These are phyloP conservation scores for Galeruca laticollis DNA, from an alignment of 2,888 invertebrate species.

Conservation along the genomic window DNA sequence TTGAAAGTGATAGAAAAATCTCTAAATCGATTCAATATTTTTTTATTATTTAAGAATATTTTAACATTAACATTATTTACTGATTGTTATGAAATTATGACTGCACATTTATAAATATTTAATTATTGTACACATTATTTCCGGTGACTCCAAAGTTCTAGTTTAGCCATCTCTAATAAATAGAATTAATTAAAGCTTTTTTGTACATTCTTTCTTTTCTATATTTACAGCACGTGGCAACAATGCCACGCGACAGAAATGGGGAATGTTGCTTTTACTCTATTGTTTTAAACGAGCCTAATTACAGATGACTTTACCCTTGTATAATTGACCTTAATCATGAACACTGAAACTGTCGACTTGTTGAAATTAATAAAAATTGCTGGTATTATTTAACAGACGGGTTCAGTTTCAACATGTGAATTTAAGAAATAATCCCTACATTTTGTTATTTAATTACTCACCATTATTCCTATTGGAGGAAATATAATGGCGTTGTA, in stretches of 20 bases:
- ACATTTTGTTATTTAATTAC: neutral
- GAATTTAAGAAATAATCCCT: constrained; percentile 3
- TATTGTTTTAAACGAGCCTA: constrained; percentile 52
- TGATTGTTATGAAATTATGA: too few species aligned
- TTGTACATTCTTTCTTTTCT: neutral
- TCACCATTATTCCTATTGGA: neutral
- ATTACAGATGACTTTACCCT: constrained; percentile 51
- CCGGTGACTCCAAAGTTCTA: too few species aligned
- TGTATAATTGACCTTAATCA: constrained; percentile 47
- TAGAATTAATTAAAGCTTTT: too few species aligned
- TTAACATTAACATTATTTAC: too few species aligned
- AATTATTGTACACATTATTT: too few species aligned
- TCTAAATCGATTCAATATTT: too few species aligned
- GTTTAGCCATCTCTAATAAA: neutral
- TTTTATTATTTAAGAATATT: too few species aligned
- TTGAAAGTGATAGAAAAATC: too few species aligned
- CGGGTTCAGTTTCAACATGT: constrained; percentile 7
- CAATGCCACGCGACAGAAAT: constrained; percentile 19
- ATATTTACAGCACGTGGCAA: constrained; percentile 16
- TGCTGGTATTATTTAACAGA: constrained; percentile 40
- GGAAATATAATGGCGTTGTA: neutral
- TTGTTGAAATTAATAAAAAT: constrained; percentile 43
- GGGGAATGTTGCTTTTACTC: constrained; percentile 46
- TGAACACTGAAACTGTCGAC: constrained; percentile 43
- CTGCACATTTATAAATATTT: too few species aligned